phyloP scores from a whole-genome alignment of 1,140 invertebrate genomes.

The Argopecten irradians region DNA sequence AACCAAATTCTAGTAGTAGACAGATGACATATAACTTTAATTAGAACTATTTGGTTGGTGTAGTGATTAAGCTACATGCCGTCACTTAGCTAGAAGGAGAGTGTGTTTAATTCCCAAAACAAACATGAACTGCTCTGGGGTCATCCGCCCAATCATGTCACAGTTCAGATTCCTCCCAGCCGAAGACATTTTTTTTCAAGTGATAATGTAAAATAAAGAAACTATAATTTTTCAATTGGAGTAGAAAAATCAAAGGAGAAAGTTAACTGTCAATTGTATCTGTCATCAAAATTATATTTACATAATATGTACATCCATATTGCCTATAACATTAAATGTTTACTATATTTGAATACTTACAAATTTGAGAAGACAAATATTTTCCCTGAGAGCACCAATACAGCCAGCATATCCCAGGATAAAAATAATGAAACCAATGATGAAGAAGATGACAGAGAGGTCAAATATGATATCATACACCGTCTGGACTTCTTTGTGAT shows the following conservation, averaged over 20 bases:
- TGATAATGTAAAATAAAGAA: background rate
- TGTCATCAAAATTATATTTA: background rate
- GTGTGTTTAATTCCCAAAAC: too few species aligned
- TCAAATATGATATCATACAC: slow-evolving; percentile 94
- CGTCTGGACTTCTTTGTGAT: slow-evolving; percentile 86
- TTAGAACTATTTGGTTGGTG: too few species aligned
- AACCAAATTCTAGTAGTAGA: too few species aligned
- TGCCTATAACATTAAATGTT: background rate
- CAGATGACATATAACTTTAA: too few species aligned
- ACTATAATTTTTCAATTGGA: background rate
- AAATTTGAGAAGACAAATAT: slow-evolving; percentile 93
- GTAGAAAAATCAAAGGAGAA: background rate
- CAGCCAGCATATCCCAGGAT: slow-evolving; percentile 93
- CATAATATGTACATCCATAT: background rate
- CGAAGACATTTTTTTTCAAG: too few species aligned
- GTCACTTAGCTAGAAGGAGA: too few species aligned
- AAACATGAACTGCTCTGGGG: too few species aligned
- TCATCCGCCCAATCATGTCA: too few species aligned
- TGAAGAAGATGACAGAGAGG: slow-evolving; percentile 91
- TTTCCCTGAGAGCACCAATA: slow-evolving; percentile 93
- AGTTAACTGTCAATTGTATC: background rate
- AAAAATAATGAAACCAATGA: slow-evolving; percentile 91
- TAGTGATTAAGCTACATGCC: too few species aligned
- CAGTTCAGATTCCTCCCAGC: too few species aligned
- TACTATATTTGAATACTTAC: slow-evolving; percentile 81